Evolutionary conservation across 2,888 invertebrate genomes (phyloP), one percentile per base, ranked within the genome.

Genomic region (Mesopsocus fuscifrons): DNA sequence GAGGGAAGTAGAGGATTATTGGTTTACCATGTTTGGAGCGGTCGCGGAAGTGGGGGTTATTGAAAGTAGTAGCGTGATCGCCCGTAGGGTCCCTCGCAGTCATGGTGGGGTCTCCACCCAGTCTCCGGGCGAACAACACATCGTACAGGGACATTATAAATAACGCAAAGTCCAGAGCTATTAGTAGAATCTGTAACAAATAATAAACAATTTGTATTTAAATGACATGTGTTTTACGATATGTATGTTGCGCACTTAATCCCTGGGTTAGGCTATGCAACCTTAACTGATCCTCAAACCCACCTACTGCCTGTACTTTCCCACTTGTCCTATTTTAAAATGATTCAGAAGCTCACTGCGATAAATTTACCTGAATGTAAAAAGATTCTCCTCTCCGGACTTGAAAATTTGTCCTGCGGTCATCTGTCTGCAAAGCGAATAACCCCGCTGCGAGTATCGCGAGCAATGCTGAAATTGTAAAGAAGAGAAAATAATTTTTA

Each of bases 301-400:
- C 54, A 54, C 55, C 54, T 54, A 54, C 52, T 51, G 47, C 16
- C n/a, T 30, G 26, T 34, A 15, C 22, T 3, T 21, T 51, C n/a
- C n/a, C n/a, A n/a, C n/a, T n/a, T n/a, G n/a, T n/a, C n/a, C n/a
- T n/a, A n/a, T n/a, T n/a, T n/a, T n/a, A n/a, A n/a, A n/a, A n/a
- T n/a, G n/a, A n/a, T n/a, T n/a, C n/a, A n/a, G n/a, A n/a, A n/a
- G n/a, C n/a, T n/a, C n/a, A n/a, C n/a, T n/a, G n/a, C n/a, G n/a
- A n/a, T n/a, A n/a, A n/a, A n/a, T n/a, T n/a, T 62, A 85, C 87
- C 75, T 85, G 84, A 60, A 88, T 72, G 62, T 87, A 87, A 63
- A 88, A 88, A 45, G 81, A 84, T 57, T 81, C 77, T 49, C 85
- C 83, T 53, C 84, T 70, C 42, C 72, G 73, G 49, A 87, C 68